Conservation (phyloP, 2,113 vertebrate genomes). For the Corythoichthys intestinalis region DNA sequence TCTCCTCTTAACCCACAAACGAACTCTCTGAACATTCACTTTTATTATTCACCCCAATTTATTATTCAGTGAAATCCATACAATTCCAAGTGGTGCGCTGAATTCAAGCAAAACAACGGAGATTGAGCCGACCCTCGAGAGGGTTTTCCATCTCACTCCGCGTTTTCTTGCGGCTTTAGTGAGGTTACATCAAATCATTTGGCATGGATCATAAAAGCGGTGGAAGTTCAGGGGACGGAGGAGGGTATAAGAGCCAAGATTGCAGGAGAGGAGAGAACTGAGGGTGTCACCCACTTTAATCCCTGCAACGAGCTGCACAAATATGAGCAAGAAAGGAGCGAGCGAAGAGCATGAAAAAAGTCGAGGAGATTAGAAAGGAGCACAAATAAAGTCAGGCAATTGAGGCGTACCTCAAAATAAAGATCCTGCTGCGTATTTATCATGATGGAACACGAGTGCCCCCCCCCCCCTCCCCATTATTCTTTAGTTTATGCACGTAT, state of each 20-base stretch:
- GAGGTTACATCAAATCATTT: conserved; percentile 11
- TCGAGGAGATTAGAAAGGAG: conserved; percentile 21
- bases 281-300: conserved; percentile 32
- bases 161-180: conserved; percentile 7
- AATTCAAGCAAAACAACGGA: neutral
- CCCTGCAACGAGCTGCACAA: conserved; percentile 24
- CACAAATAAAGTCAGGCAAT: conserved; percentile 36
- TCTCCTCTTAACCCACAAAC: neutral
- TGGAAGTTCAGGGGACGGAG: neutral
- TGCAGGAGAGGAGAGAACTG: conserved; percentile 8
- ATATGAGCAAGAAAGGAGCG: conserved; percentile 23
- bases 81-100: neutral
- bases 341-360: conserved; percentile 23
- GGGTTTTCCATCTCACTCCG: neutral
- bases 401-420: conserved; percentile 37
- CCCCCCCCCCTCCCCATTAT: neutral
- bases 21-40: neutral
- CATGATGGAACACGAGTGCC: conserved; percentile 5
- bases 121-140: conserved; percentile 15
- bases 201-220: conserved; percentile 13
- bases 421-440: conserved; percentile 24
- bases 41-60: conserved; percentile 1
- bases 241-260: conserved; percentile 13
- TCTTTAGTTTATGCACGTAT: neutral
- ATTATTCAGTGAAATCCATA: neutral